Evolutionary conservation across 1,140 invertebrate species (phyloP), one percentile per base, ranked within the genome.

Genomic region (Heliconius melpomene): DNA sequence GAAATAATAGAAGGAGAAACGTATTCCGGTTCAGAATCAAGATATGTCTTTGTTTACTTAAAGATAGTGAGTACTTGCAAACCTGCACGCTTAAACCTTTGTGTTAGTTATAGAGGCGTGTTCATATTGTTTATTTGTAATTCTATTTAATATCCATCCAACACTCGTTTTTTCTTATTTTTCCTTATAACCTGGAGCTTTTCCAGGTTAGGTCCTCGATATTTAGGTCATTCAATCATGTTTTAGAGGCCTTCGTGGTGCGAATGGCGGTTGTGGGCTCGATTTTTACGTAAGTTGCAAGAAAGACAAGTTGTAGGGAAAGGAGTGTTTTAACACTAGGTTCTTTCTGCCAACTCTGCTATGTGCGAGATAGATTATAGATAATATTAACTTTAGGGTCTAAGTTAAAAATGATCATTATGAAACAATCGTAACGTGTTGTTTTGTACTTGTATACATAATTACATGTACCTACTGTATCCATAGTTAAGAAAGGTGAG

Each of bases 401-500:
- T 60, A 23, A 60, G 7, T 60, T 60, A 11, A 11, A 29, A 66
- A 29, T 16, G 60, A 18, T 6, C 26, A 66, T 29, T 66, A 66
- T 66, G 60, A 29, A 66, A 16, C 26, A 66, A 29, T 29, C 60
- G 13, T 66, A 66, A 66, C 2, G 60, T 66, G 60, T 66, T 66
- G 60, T 66, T 71, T 71, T 73, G n/a, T 79, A 36, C 40, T 7
- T 72, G 74, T 77, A 26, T 77, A 72, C 50, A 18, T 79, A 66
- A 6, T 46, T 66, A 26, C 66, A 40, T 66, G 38, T 74, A 60
- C 66, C 70, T 29, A 66, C 60, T 66, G 60, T 66, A 66, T 29
- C 60, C 13, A 66, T 66, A 66, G 84, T 82, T 81, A 81, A 72
- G 82, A 82, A 85, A 83, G 78, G 80, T 77, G 77, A 80, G 78